Percentiles rank a stretch among this genome's conserved stretches.
Evolutionary conservation across 92 coral and sea anemone genomes (phyloP).

Genomic region (Actinostola sp.): DNA sequence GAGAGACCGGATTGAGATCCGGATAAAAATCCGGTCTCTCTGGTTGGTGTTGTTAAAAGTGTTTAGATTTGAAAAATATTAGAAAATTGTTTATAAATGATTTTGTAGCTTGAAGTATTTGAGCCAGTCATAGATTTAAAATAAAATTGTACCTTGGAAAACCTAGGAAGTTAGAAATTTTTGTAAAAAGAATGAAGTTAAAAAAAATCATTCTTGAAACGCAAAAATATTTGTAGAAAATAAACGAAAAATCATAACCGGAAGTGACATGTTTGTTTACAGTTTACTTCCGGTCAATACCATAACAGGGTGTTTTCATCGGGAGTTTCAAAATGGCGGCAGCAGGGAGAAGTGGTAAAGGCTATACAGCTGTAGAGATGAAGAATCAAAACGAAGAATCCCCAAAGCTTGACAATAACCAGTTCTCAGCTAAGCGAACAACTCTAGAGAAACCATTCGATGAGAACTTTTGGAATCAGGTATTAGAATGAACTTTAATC

Average conservation of each 20-base stretch:
- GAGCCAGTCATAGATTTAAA: too few species aligned
- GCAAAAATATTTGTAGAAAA: conserved; percentile 5
- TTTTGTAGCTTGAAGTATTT: too few species aligned
- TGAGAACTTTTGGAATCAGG: conserved; percentile 91
- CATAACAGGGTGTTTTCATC: conserved; percentile 4
- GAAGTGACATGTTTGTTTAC: conserved; percentile 31
- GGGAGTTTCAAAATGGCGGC: conserved; percentile 44
- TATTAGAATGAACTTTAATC: too few species aligned
- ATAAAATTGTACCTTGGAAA: too few species aligned
- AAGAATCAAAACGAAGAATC: conserved; percentile 41
- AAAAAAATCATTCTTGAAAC: too few species aligned
- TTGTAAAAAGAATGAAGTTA: too few species aligned
- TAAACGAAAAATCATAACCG: conserved; percentile 17
- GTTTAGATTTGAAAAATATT: too few species aligned
- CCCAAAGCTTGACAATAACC: conserved; percentile 32
- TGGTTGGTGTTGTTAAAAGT: too few species aligned
- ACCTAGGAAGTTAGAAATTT: too few species aligned
- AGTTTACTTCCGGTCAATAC: conserved; percentile 31
- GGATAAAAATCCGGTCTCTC: too few species aligned
- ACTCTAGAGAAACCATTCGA: conserved; percentile 79
- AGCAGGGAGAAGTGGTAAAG: conserved; percentile 8
- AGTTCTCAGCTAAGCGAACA: conserved; percentile 39
- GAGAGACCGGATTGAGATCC: too few species aligned
- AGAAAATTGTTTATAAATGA: too few species aligned
- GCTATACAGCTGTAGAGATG: conserved; percentile 67